Percentiles rank a stretch among this genome's conserved stretches.
These are phyloP conservation scores for Asteroscopus sphinx DNA, from an alignment of 2,888 invertebrate genomes.

Conservation along the genomic window DNA sequence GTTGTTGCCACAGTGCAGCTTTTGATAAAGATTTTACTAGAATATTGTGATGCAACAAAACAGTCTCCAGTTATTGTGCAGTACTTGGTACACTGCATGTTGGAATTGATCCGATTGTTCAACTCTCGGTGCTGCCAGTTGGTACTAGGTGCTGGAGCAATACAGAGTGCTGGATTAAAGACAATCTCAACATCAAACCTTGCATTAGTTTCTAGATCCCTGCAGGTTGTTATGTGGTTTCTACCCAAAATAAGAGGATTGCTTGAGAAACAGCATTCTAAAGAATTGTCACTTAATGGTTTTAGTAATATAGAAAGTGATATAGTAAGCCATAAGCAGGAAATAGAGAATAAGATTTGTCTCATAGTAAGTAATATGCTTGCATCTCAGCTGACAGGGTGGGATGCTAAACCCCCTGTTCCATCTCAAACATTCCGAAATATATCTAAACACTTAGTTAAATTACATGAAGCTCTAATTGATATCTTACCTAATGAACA, in stretches of 20 bases:
- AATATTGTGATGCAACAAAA: conserved; percentile 96
- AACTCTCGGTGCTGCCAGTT: conserved; percentile 97
- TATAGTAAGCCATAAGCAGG: conserved; percentile 96
- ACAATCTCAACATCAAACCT: conserved; percentile 98
- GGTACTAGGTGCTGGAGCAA: conserved; percentile 98
- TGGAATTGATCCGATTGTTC: conserved; percentile 96
- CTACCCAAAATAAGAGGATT: conserved; percentile 93
- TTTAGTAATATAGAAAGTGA: conserved; percentile 94
- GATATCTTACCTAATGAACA: conserved; percentile 95
- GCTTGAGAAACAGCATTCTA: conserved; percentile 91
- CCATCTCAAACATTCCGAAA: conserved; percentile 97
- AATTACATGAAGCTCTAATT: conserved; percentile 97
- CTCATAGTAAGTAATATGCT: conserved; percentile 96
- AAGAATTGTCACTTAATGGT: conserved; percentile 84
- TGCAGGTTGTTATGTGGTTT: conserved; percentile 95
- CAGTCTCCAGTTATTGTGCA: conserved; percentile 94
- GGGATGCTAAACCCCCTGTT: conserved; percentile 98
- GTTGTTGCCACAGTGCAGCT: conserved; percentile 95
- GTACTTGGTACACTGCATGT: conserved; percentile 94
- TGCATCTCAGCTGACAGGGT: conserved; percentile 94
- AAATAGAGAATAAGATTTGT: conserved; percentile 97
- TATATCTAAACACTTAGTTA: conserved; percentile 96
- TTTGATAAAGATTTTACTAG: conserved; percentile 96
- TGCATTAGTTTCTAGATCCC: conserved; percentile 95
- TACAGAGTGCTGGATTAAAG: conserved; percentile 97